Conservation (phyloP, 2,113 vertebrate species). For the Hippocampus barbouri region DNA sequence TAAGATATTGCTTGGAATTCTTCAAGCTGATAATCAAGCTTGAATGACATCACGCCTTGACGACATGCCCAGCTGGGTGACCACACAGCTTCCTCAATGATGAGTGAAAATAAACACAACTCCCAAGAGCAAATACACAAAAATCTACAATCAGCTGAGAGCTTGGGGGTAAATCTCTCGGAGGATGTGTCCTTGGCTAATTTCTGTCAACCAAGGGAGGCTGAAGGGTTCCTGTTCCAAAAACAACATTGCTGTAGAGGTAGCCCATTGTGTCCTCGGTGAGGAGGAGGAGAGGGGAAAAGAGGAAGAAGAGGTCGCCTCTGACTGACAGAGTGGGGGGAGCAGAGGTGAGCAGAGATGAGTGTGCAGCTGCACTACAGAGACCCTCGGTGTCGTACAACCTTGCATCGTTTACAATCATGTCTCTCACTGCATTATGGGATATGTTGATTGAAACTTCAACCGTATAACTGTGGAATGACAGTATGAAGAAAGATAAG, state of each 20-base stretch:
- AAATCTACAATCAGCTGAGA: constrained; percentile 58
- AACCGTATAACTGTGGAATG: background rate
- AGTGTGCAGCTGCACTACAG: constrained; percentile 65
- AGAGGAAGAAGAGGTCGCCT: constrained; percentile 66
- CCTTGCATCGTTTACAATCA: constrained; percentile 38
- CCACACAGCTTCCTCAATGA: constrained; percentile 39
- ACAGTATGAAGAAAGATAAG: constrained; percentile 7
- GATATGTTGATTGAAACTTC: constrained; percentile 1
- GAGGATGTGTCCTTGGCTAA: constrained; percentile 74
- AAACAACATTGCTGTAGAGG: constrained; percentile 81
- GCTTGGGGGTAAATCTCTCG: constrained; percentile 75
- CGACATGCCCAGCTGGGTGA: constrained; percentile 32
- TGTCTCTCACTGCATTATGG: constrained; percentile 17
- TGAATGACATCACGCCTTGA: constrained; percentile 18
- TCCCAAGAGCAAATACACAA: background rate
- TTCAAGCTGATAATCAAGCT: background rate
- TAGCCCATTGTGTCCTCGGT: constrained; percentile 80
- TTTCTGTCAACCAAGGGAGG: constrained; percentile 80
- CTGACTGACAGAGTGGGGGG: constrained; percentile 57
- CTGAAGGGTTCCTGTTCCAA: constrained; percentile 77
- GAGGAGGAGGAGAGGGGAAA: constrained; percentile 59
- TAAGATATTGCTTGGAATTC: too few species aligned
- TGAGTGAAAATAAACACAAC: constrained; percentile 31
- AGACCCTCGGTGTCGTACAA: constrained; percentile 43
- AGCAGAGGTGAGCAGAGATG: constrained; percentile 65